Evolutionary conservation across 2,113 vertebrate species (phyloP).

Genomic region (Fregetta grallaria): DNA sequence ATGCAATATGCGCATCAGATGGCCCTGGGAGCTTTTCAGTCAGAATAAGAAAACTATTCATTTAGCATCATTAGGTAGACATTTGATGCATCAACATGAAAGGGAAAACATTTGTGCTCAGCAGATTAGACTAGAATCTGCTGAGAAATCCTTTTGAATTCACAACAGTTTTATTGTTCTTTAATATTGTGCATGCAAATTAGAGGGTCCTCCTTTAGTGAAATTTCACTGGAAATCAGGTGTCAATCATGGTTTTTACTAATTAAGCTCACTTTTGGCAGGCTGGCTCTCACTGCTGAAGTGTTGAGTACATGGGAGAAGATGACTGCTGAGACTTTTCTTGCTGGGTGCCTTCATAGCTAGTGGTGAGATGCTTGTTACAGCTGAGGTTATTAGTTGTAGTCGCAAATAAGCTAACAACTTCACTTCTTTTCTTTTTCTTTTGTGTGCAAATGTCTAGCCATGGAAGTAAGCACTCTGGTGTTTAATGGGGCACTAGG

Average conservation of each 20-base stretch:
- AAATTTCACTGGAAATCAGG: neutral
- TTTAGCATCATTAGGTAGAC: conserved; percentile 40
- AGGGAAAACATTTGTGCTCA: conserved; percentile 52
- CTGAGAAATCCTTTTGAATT: conserved; percentile 26
- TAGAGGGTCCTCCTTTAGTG: neutral
- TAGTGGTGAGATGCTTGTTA: neutral
- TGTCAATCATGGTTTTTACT: neutral
- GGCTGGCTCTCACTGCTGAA: neutral
- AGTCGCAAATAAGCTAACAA: neutral
- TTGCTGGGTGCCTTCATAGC: neutral
- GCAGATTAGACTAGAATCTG: conserved; percentile 54
- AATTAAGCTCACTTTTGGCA: neutral
- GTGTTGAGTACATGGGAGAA: neutral
- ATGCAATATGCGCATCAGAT: neutral
- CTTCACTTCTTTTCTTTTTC: neutral
- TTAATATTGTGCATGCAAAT: conserved; percentile 48
- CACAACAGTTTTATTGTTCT: conserved; percentile 19
- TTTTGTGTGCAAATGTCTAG: neutral
- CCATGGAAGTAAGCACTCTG: neutral
- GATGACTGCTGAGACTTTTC: neutral
- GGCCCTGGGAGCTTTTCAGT: neutral
- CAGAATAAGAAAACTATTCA: conserved; percentile 34
- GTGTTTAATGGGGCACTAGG: too few species aligned
- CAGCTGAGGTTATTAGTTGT: neutral
- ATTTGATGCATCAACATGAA: conserved; percentile 1